Percentiles rank a stretch among this genome's conserved stretches.
Evolutionary conservation across 1,140 invertebrate species (phyloP).

Genomic region (Meteorus sp.): DNA sequence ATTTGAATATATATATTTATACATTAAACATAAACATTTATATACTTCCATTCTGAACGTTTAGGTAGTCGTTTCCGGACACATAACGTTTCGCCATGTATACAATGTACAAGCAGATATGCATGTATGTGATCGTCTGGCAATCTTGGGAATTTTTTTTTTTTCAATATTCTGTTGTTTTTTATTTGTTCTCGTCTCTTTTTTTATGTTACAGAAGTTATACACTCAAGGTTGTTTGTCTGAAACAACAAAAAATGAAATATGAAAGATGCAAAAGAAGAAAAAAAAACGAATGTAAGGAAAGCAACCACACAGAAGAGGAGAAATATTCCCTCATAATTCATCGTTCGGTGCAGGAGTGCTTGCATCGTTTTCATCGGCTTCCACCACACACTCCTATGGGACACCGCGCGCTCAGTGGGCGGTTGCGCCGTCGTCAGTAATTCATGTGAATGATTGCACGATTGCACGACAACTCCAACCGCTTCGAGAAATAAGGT

Average conservation of each 20-base stretch:
- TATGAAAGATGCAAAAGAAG: background rate
- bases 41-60: slow-evolving; percentile 4
- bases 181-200: too few species aligned
- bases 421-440: slow-evolving; percentile 20
- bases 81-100: too few species aligned
- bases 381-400: slow-evolving; percentile 14
- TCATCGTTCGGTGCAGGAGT: slow-evolving; percentile 13
- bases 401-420: slow-evolving; percentile 28
- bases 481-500: background rate
- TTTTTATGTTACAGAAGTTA: too few species aligned
- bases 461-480: slow-evolving; percentile 23
- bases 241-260: slow-evolving; percentile 10
- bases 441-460: slow-evolving; percentile 31
- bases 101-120: too few species aligned
- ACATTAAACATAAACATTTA: background rate
- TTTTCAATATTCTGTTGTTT: too few species aligned
- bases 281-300: background rate
- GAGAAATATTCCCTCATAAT: slow-evolving; percentile 10
- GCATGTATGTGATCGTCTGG: too few species aligned
- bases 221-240: slow-evolving; percentile 16
- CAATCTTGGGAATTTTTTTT: too few species aligned
- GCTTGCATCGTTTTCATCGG: slow-evolving; percentile 21
- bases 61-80: background rate
- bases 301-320: background rate
- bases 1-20: slow-evolving; percentile 3